Evolutionary conservation across 2,888 invertebrate genomes (phyloP).

Genomic region (Cataglyphis cursor): DNA sequence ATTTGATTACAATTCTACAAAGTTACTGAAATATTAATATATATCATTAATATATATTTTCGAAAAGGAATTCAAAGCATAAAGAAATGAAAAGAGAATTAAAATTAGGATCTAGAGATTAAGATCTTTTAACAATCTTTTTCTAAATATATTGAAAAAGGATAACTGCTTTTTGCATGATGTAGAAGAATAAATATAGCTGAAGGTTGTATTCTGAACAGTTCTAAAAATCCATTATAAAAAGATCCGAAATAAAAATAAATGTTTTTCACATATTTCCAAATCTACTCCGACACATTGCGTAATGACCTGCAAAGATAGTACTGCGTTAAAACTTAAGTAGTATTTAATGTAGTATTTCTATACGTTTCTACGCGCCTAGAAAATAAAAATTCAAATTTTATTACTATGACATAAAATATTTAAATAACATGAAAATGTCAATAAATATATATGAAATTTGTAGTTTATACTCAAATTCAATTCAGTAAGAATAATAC

Average conservation of each 20-base stretch:
- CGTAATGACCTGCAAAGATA: slow-evolving; percentile 3
- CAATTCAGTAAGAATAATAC: neutral
- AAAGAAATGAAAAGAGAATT: neutral
- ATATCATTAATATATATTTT: neutral
- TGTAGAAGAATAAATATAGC: neutral
- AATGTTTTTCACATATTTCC: neutral
- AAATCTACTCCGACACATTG: neutral
- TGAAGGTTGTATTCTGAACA: neutral
- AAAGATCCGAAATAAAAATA: neutral
- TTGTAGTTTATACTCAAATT: neutral
- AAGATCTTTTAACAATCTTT: neutral
- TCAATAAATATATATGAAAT: neutral
- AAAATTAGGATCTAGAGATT: too few species aligned
- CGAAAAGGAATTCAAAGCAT: neutral
- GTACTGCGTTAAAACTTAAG: neutral
- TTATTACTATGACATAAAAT: neutral
- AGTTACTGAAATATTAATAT: slow-evolving; percentile 26
- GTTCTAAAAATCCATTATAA: neutral
- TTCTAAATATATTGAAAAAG: neutral
- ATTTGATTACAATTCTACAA: neutral
- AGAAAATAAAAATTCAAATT: neutral
- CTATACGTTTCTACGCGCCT: neutral
- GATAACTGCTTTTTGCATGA: neutral
- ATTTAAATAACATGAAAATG: neutral
- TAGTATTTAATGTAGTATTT: neutral